Evolutionary conservation across 2,113 vertebrate genomes (phyloP), one percentile per base, ranked within the genome.

Genomic region (Thomomys bottae): DNA sequence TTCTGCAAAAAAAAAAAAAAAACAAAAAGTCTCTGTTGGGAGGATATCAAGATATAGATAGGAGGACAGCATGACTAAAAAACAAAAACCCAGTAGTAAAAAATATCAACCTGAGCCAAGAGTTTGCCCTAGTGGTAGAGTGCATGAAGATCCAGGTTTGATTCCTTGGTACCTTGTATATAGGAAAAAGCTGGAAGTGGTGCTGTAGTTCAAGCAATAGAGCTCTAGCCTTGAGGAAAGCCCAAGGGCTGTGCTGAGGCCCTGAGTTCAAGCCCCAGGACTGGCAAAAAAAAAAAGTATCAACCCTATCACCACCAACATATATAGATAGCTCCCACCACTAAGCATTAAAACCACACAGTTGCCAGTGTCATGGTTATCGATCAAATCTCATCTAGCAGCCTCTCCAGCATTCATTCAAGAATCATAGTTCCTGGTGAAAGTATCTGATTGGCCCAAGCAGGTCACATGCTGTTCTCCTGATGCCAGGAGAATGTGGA

Each of bases 291-390:
- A n/a, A n/a, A n/a, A n/a, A 86, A 76, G 64, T 89, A 20, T 63
- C 59, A 83, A n/a, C 59, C 64, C 49, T 34, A 36, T 45, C 23
- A 34, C 5, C 0, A 4, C 28, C 79, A 81, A 57, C 17, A 11
- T 14, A n/a, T 14, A 10, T 0, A 5, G 18, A 10, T 0, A 5
- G 18, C 9, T 24, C 23, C 42, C 49, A 38, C 24, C 17, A 36
- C 8, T 32, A 23, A 8, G 42, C 23, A 8, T 21, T 15, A 28
- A 84, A 81, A 32, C 63, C 89, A 90, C 36, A 36, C 21, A 28
- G 8, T 14, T 24, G 23, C 21, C 76, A 30, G 15, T 24, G 11
- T 30, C 30, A 28, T 1, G 0, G 40, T 32, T 40, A 30, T 36
- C 6, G 32, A 82, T 34, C 1, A 4, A 34, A 68, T n/a, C 42